Percentiles rank a stretch among this genome's conserved stretches.
Evolutionary conservation across 2,797 vertebrate genomes (phyloP).

Genomic region (Pelodytes ibericus): DNA sequence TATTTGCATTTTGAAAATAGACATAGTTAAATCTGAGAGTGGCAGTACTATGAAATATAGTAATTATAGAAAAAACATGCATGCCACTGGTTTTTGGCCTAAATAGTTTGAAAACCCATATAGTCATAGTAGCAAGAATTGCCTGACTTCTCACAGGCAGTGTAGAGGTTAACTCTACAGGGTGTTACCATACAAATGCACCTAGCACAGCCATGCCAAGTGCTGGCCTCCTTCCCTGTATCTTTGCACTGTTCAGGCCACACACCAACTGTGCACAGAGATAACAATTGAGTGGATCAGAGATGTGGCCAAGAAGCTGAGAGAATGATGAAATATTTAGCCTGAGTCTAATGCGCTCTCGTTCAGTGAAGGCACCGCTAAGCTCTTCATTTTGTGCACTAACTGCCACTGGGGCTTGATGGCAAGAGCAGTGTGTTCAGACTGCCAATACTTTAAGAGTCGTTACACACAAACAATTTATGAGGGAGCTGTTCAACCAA

Average conservation of each 20-base stretch:
- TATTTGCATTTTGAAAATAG: too few relatives aligned
- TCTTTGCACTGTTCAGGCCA: slow-evolving; percentile 21
- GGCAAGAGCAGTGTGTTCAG: slow-evolving; percentile 27
- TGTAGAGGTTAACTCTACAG: background rate
- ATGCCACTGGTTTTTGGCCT: too few relatives aligned
- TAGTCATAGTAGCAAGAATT: too few relatives aligned
- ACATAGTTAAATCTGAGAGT: too few relatives aligned
- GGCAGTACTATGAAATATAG: too few relatives aligned
- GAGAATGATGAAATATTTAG: slow-evolving; percentile 44
- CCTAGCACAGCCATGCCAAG: slow-evolving; percentile 6
- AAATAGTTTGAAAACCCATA: too few relatives aligned
- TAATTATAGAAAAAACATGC: too few relatives aligned
- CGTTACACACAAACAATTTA: too few relatives aligned
- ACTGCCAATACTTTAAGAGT: slow-evolving; percentile 15
- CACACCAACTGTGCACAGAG: slow-evolving; percentile 41
- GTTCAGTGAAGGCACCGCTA: slow-evolving; percentile 20
- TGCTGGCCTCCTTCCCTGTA: slow-evolving; percentile 5
- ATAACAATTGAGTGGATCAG: slow-evolving; percentile 41
- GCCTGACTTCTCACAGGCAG: background rate
- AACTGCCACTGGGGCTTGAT: slow-evolving; percentile 4
- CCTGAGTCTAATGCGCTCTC: slow-evolving; percentile 23
- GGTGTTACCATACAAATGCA: slow-evolving; percentile 1
- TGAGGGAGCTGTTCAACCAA: too few relatives aligned
- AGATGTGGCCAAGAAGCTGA: slow-evolving; percentile 37
- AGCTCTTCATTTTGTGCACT: slow-evolving; percentile 40